These are phyloP conservation scores for Sesia apiformis DNA, from an alignment of 2,888 invertebrate genomes.

Conservation along the genomic window DNA sequence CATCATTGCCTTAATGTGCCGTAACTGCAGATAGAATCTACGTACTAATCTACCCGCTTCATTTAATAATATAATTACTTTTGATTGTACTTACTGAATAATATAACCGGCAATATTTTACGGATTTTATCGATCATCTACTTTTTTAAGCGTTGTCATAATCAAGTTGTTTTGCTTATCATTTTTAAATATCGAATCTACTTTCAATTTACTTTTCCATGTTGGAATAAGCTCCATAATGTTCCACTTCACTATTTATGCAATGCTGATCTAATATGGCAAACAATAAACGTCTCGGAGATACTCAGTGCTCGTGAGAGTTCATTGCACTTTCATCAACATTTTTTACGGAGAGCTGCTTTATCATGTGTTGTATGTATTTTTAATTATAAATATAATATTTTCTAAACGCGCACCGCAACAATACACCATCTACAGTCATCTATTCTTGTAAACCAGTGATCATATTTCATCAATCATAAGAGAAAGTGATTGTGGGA, in stretches of 20 bases:
- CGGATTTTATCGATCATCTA: conserved; percentile 12
- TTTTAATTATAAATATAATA: not conserved
- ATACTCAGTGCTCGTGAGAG: conserved; percentile 1
- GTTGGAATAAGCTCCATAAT: conserved; percentile 10
- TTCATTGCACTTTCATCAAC: conserved; percentile 6
- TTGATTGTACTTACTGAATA: conserved; percentile 11
- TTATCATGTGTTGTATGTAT: not conserved
- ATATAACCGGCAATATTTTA: conserved; percentile 12
- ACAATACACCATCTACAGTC: not conserved
- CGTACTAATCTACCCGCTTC: conserved; percentile 16
- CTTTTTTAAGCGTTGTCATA: conserved; percentile 8
- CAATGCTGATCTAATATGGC: conserved; percentile 7
- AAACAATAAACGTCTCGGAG: conserved; percentile 14
- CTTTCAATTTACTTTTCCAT: conserved; percentile 36
- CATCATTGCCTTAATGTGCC: conserved; percentile 5
- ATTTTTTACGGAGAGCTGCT: not conserved
- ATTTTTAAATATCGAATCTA: conserved; percentile 18
- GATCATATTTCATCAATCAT: conserved; percentile 20
- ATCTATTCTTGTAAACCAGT: not conserved
- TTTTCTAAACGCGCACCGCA: conserved; percentile 5
- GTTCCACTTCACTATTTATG: conserved; percentile 14
- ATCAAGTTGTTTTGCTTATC: conserved; percentile 14
- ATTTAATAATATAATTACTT: conserved; percentile 21
- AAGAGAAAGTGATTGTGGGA: conserved; percentile 22
- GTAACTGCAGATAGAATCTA: conserved; percentile 10